A percentile compares a stretch with the other conserved stretches of the same genome.
Evolutionary conservation across 2,113 vertebrate genomes (phyloP).

Genomic region (Todiramphus chloris): DNA sequence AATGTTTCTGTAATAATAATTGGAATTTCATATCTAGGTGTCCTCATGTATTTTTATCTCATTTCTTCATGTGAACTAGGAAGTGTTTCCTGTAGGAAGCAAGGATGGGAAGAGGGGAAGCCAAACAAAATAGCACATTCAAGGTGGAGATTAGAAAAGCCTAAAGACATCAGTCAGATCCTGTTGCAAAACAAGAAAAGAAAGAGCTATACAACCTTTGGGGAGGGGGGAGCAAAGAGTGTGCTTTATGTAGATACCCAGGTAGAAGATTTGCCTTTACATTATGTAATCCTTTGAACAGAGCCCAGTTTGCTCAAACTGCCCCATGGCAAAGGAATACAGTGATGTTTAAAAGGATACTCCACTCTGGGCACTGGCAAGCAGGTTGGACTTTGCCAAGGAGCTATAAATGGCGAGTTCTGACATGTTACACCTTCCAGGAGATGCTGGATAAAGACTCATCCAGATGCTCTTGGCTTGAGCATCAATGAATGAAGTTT

Average conservation of each 20-base stretch:
- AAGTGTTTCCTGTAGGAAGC: background rate
- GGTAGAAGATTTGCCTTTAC: background rate
- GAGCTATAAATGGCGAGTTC: background rate
- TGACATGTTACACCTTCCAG: background rate
- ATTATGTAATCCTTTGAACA: background rate
- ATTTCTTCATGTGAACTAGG: background rate
- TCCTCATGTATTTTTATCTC: background rate
- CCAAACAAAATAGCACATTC: background rate
- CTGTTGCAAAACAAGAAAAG: background rate
- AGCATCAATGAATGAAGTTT: background rate
- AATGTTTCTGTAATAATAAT: background rate
- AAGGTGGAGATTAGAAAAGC: background rate
- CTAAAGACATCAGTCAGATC: background rate
- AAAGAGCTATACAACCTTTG: background rate
- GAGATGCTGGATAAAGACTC: background rate
- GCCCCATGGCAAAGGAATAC: background rate
- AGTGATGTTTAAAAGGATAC: too few species aligned
- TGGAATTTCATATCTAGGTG: background rate
- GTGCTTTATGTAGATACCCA: background rate
- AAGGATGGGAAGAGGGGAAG: background rate
- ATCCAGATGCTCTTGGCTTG: background rate
- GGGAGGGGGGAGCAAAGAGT: accelerated
- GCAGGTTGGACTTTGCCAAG: background rate
- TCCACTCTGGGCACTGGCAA: background rate
- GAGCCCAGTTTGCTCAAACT: background rate